Conservation (phyloP, 2,797 vertebrate genomes). For the Bovichtus variegatus region DNA sequence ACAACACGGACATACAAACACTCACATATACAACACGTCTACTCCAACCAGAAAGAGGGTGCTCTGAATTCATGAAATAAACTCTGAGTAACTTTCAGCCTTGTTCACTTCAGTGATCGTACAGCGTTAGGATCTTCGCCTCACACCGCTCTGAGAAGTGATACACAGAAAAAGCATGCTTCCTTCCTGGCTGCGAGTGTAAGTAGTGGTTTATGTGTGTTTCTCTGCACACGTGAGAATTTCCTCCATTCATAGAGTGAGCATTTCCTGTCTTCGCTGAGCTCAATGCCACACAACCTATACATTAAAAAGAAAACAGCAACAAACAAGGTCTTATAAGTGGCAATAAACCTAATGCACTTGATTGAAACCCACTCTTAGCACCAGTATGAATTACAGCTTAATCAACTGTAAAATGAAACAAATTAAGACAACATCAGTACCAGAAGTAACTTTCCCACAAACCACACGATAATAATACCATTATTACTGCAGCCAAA, state of each 20-base stretch:
- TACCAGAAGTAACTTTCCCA: slow-evolving; percentile 31
- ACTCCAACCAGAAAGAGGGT: neutral
- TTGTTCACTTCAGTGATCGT: slow-evolving; percentile 27
- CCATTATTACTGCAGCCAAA: slow-evolving; percentile 43
- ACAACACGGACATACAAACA: slow-evolving; percentile 51
- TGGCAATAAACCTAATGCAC: slow-evolving; percentile 12
- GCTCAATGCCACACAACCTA: slow-evolving; percentile 50
- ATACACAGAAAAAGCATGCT: slow-evolving; percentile 64
- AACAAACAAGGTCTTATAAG: neutral
- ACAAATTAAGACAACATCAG: slow-evolving; percentile 28
- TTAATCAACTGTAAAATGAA: slow-evolving; percentile 41
- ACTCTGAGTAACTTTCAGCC: slow-evolving; percentile 14
- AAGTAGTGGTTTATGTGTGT: slow-evolving; percentile 59
- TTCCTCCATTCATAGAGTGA: slow-evolving; percentile 82
- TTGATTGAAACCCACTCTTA: neutral
- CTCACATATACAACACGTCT: slow-evolving; percentile 9
- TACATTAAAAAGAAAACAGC: slow-evolving; percentile 18
- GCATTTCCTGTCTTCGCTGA: slow-evolving; percentile 76
- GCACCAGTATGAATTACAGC: neutral
- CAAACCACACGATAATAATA: slow-evolving; percentile 53
- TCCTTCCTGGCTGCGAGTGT: slow-evolving; percentile 79
- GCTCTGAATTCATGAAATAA: neutral
- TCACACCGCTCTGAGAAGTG: slow-evolving; percentile 43
- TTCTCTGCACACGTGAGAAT: slow-evolving; percentile 68
- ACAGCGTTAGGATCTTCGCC: slow-evolving; percentile 25